These are phyloP conservation scores for Eupleurogrammus muticus DNA, from an alignment of 2,797 vertebrate genomes.

Conservation along the genomic window DNA sequence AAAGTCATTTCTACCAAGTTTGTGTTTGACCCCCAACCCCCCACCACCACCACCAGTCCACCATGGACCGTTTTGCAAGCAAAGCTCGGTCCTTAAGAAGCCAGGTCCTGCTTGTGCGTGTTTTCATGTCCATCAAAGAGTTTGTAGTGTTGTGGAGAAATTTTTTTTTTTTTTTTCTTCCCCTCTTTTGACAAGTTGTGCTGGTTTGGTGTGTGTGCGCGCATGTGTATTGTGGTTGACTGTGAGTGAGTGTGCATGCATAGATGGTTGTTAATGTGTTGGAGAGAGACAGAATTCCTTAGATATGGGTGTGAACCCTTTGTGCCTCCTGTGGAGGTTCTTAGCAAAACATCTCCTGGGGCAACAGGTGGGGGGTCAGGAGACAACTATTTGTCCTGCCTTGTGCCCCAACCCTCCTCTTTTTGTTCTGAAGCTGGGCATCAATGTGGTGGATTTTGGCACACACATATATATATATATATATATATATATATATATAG, in stretches of 20 bases:
- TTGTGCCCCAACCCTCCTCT: constrained; percentile 37
- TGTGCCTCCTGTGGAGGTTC: constrained; percentile 88
- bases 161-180: constrained; percentile 32
- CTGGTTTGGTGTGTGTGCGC: constrained; percentile 37
- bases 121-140: constrained; percentile 41
- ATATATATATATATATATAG: background rate
- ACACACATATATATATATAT: constrained; percentile 15
- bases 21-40: constrained; percentile 3
- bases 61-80: constrained; percentile 17
- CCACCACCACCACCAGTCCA: constrained; percentile 1
- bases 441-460: constrained; percentile 48
- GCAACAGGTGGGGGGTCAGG: constrained; percentile 56
- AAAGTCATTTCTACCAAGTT: background rate
- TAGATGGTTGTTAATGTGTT: constrained; percentile 55
- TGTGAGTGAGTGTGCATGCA: constrained; percentile 63
- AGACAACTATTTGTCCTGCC: constrained; percentile 36
- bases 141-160: constrained; percentile 58
- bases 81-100: constrained; percentile 17
- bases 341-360: constrained; percentile 76
- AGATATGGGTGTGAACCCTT: constrained; percentile 77
- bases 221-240: constrained; percentile 45
- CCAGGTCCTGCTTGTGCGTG: constrained; percentile 41
- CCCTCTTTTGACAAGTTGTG: constrained; percentile 30
- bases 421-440: constrained; percentile 40
- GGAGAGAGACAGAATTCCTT: constrained; percentile 71